Base-by-base conservation (phyloP, 2,797 vertebrate genomes). In the Holocentrus rufus region DNA sequence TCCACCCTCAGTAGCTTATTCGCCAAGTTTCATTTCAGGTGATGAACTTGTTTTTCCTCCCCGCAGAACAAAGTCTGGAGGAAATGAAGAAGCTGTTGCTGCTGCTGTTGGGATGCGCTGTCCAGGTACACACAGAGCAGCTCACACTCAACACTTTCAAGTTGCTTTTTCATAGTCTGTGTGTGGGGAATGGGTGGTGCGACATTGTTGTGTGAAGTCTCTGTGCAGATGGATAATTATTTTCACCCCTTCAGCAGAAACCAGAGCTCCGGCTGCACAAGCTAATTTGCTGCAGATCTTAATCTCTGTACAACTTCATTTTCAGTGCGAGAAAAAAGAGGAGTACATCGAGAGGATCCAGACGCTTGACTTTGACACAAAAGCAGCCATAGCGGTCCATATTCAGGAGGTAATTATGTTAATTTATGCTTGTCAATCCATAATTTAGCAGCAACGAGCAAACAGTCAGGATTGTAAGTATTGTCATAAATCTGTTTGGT, bases 261-360 rank as follows among this genome's bases (percentile, higher is more conserved):
- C 8, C 69, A 14, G 39, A 44, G 0, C 46, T 22, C 54, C 18
- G 47, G 53, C 36, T 23, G 18, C 30, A 53, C 25, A 25, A 31
- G 30, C 25, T 61, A 14, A 36, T 62, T 74, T 31, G 46, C 30
- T 34, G 30, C 3, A 22, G 25, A 63, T 23, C 31, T 44, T 13
- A 67, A 52, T 54, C 58, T 52, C 15, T n/a, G 18, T 31, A 22
- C 46, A 5, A 56, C 70, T 46, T 82, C 84, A 74, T 56, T 94
- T 92, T 79, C 87, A 98, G 97, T 97, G 96, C 90, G 96, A 98
- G 89, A 95, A 92, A 86, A 98, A 97, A 91, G 96, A 98, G 87
- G 95, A 95, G 83, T 97, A 97, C 86, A 97, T 98, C 63, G 95
- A 97, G 89, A 96, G 92, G 89, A 98, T 98, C 84, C 97, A 98